phyloP scores from a whole-genome alignment of 2,113 vertebrate species.

The rabbit (Oryctolagus cuniculus) region DNA sequence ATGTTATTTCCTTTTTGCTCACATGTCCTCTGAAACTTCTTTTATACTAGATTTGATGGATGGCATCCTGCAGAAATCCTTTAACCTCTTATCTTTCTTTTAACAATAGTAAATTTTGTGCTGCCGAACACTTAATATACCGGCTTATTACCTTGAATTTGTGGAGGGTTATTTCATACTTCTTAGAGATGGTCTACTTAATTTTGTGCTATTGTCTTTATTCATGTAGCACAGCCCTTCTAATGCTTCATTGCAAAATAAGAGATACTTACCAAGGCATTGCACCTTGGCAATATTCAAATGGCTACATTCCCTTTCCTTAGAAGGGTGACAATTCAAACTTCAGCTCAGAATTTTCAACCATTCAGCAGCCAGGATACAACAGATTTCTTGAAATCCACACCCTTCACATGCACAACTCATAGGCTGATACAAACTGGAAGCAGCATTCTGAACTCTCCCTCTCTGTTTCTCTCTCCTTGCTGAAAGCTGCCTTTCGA shows the following conservation, averaged over 20 bases:
- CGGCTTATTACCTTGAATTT: not conserved
- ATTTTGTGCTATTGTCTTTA: not conserved
- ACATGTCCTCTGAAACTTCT: not conserved
- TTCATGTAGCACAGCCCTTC: not conserved
- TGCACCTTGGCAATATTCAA: not conserved
- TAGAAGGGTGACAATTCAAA: not conserved
- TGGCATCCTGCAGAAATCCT: not conserved
- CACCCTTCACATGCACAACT: not conserved
- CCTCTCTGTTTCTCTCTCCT: too few relatives aligned
- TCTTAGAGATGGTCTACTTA: not conserved
- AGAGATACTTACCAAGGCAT: not conserved
- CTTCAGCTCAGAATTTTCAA: not conserved
- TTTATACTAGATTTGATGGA: not conserved
- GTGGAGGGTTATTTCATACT: not conserved
- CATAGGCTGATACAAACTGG: not conserved
- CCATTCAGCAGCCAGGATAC: not conserved
- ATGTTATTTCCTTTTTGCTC: not conserved
- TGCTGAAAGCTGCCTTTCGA: not conserved
- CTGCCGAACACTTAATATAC: not conserved
- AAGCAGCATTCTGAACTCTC: not conserved
- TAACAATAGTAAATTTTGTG: not conserved
- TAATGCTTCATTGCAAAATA: not conserved
- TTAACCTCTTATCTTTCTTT: not conserved
- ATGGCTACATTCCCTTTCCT: not conserved
- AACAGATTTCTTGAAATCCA: not conserved